Evolutionary conservation across 2,888 invertebrate species (phyloP).

Genomic region (Gerosis bhagava): DNA sequence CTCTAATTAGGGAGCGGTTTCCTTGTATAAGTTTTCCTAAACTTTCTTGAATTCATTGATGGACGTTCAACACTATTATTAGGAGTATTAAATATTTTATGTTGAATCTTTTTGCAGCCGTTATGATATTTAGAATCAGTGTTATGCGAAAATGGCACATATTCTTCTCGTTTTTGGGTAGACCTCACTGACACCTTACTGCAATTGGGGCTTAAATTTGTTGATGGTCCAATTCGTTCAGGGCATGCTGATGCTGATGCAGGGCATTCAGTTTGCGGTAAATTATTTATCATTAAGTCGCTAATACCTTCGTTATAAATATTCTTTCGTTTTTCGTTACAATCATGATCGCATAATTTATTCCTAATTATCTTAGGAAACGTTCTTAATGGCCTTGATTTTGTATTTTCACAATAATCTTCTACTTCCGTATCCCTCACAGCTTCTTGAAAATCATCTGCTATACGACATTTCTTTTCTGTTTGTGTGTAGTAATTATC

Average conservation of each 20-base stretch:
- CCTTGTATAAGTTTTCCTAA: slow-evolving; percentile 23
- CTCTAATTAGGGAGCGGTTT: slow-evolving; percentile 30
- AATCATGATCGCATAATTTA: neutral
- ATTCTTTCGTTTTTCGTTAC: slow-evolving; percentile 37
- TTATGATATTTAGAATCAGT: slow-evolving; percentile 53
- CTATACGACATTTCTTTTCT: slow-evolving; percentile 9
- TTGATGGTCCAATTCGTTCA: slow-evolving; percentile 12
- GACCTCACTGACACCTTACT: slow-evolving; percentile 32
- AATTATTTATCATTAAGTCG: slow-evolving; percentile 38
- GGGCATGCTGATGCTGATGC: neutral
- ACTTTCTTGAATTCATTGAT: slow-evolving; percentile 28
- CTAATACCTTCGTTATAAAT: slow-evolving; percentile 64
- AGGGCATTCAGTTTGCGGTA: slow-evolving; percentile 3
- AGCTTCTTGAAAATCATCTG: slow-evolving; percentile 28
- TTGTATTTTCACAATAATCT: slow-evolving; percentile 15
- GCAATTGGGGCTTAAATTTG: slow-evolving; percentile 22
- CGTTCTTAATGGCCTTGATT: slow-evolving; percentile 13
- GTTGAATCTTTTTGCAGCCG: slow-evolving; percentile 41
- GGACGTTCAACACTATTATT: slow-evolving; percentile 27
- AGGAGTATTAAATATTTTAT: slow-evolving; percentile 18
- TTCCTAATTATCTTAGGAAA: slow-evolving; percentile 20
- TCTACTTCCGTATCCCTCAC: slow-evolving; percentile 36
- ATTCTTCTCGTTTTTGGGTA: slow-evolving; percentile 11
- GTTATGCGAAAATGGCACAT: slow-evolving; percentile 49
- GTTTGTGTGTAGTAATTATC: slow-evolving; percentile 4